Percentiles rank a stretch among this genome's conserved stretches.
Conservation (phyloP, 2,113 vertebrate genomes). For the Peucedramus taeniatus region DNA sequence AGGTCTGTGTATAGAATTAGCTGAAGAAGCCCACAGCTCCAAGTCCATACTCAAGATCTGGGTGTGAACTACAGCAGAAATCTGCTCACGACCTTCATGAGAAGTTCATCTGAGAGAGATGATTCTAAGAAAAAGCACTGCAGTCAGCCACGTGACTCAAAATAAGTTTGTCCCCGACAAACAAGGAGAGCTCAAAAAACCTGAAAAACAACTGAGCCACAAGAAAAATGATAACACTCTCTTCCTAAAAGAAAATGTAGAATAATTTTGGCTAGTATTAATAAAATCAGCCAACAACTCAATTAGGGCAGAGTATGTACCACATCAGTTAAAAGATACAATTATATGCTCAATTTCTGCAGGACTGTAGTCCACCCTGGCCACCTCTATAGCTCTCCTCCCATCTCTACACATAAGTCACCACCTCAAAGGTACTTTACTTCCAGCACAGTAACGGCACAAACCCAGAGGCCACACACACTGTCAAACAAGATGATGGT, state of each 20-base stretch:
- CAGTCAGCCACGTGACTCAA: neutral
- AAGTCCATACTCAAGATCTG: neutral
- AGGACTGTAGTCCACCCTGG: neutral
- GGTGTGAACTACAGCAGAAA: neutral
- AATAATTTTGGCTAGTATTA: neutral
- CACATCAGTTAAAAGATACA: neutral
- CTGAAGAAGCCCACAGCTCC: neutral
- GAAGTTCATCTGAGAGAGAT: neutral
- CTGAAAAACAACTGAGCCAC: neutral
- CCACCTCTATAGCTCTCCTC: neutral
- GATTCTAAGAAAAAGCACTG: neutral
- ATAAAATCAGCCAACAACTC: neutral
- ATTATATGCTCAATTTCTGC: neutral
- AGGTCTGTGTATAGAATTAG: neutral
- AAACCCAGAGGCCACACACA: neutral
- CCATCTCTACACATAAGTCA: neutral
- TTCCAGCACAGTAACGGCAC: neutral
- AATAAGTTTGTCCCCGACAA: neutral
- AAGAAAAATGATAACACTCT: neutral
- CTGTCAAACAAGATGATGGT: neutral
- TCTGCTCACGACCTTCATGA: accelerated
- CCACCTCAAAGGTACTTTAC: neutral
- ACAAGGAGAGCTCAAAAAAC: neutral
- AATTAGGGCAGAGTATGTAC: neutral
- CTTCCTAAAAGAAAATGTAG: neutral